phyloP scores from a whole-genome alignment of 2,797 vertebrate genomes.

The Thunnus albacares region DNA sequence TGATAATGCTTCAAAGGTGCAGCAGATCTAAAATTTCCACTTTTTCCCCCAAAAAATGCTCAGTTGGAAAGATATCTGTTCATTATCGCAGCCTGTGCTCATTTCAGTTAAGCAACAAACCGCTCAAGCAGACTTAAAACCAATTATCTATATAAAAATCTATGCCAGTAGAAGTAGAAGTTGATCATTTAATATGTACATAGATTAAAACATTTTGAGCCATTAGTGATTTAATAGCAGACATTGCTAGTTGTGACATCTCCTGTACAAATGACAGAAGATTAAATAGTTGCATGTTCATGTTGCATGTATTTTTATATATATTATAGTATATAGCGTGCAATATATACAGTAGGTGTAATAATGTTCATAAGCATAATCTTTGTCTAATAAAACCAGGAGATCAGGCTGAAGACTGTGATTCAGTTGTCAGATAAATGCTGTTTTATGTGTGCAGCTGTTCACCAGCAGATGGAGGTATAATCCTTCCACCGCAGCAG shows the following conservation, averaged over 20 bases:
- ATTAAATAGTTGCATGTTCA: no score
- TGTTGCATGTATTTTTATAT: background rate
- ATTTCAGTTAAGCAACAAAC: background rate
- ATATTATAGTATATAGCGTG: background rate
- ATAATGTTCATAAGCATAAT: background rate
- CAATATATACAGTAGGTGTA: background rate
- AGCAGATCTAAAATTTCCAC: background rate
- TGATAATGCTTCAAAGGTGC: background rate
- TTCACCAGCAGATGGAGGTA: conserved; percentile 50
- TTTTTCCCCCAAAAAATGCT: background rate
- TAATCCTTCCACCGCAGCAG: background rate
- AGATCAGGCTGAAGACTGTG: background rate
- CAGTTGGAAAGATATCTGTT: no score
- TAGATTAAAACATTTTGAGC: background rate
- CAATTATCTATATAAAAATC: background rate
- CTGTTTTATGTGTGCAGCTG: background rate
- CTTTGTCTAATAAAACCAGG: background rate
- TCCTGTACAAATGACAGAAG: background rate
- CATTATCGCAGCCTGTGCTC: background rate
- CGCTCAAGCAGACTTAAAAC: background rate
- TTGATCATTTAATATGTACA: background rate
- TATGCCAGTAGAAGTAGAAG: background rate
- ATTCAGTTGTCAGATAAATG: background rate
- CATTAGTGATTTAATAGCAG: background rate
- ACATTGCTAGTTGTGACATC: background rate